Percentiles rank a stretch among this genome's conserved stretches.
Evolutionary conservation across 2,888 invertebrate species (phyloP).

Genomic region (Andrena trimmerana): DNA sequence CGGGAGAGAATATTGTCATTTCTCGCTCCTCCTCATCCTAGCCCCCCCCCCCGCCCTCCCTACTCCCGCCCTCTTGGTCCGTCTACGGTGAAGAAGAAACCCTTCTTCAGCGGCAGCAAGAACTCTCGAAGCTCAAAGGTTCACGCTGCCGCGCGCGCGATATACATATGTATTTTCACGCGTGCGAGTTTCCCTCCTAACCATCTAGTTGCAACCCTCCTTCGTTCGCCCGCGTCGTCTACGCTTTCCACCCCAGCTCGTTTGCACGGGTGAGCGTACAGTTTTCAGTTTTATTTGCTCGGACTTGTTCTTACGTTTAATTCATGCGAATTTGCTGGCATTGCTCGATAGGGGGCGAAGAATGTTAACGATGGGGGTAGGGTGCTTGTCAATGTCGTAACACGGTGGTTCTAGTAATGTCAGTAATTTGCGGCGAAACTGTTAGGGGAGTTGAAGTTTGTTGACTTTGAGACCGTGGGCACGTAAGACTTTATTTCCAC

Average conservation of each 20-base stretch:
- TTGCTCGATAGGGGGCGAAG: background rate
- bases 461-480: too few species aligned
- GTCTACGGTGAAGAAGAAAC: constrained; percentile 49
- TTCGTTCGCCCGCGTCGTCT: background rate
- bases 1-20: constrained; percentile 42
- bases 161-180: constrained; percentile 27
- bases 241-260: background rate
- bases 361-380: background rate
- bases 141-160: constrained; percentile 2
- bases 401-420: too few species aligned
- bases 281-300: constrained; percentile 8
- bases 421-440: too few species aligned
- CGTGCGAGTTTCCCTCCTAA: constrained; percentile 18
- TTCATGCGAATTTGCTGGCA: background rate
- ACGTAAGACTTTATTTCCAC: too few species aligned
- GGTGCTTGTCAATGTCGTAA: background rate
- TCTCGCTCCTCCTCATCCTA: constrained; percentile 28
- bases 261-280: background rate
- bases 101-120: constrained; percentile 50
- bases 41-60: constrained; percentile 8
- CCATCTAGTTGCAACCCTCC: background rate
- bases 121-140: constrained; percentile 57
- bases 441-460: too few species aligned
- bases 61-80: constrained; percentile 34
- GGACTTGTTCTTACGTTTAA: background rate